phyloP scores from a whole-genome alignment of 2,113 vertebrate species.

The Paracanthobrama guichenoti region DNA sequence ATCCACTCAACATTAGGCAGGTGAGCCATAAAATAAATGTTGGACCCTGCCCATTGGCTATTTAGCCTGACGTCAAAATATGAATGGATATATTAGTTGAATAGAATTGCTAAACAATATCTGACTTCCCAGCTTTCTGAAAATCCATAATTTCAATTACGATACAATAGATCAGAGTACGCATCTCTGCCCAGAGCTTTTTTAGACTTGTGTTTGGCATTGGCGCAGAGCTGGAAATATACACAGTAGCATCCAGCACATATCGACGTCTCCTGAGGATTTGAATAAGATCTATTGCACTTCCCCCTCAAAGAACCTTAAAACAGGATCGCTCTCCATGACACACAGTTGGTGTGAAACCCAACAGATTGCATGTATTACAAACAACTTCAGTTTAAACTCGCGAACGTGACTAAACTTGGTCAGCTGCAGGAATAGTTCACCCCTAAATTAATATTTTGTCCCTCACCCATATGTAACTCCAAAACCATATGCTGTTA shows the following conservation, averaged over 20 bases:
- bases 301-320: constrained; percentile 46
- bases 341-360: constrained; percentile 8
- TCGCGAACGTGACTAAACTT: not conserved
- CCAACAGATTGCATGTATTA: constrained; percentile 15
- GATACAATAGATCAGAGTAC: constrained; percentile 19
- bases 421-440: not conserved
- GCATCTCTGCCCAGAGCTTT: constrained; percentile 23
- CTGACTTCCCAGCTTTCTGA: not conserved
- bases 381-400: not conserved
- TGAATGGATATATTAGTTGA: not conserved
- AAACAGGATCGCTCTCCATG: constrained; percentile 4
- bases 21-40: not conserved
- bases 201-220: constrained; percentile 45
- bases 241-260: constrained; percentile 19
- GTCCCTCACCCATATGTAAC: not conserved
- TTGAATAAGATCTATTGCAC: constrained; percentile 25
- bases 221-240: not conserved
- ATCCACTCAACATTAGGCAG: not conserved
- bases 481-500: not conserved
- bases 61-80: not conserved
- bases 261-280: constrained; percentile 19
- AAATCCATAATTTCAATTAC: constrained; percentile 30
- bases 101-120: not conserved
- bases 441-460: not conserved
- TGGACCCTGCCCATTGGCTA: not conserved